These are phyloP conservation scores for Sebastolobus alascanus DNA, from an alignment of 2,797 vertebrate species.

Conservation along the genomic window DNA sequence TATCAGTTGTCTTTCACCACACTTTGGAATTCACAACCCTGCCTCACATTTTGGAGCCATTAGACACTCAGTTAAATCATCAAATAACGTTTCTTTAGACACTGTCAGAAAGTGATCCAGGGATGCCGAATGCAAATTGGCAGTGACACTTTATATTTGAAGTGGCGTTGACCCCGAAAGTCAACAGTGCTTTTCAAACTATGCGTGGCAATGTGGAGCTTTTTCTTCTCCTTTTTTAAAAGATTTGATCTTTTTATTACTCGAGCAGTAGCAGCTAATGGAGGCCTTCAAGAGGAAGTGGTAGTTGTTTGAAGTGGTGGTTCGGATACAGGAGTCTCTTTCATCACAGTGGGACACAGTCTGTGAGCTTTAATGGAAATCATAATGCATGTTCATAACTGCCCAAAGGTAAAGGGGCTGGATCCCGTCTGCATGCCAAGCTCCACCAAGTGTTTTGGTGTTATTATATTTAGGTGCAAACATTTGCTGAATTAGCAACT, in stretches of 20 bases:
- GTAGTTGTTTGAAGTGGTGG: constrained; percentile 80
- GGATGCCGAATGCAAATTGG: constrained; percentile 41
- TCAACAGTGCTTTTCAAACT: constrained; percentile 54
- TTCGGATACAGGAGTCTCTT: constrained; percentile 77
- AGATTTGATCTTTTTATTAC: constrained; percentile 81
- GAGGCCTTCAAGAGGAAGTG: constrained; percentile 76
- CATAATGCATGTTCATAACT: constrained; percentile 83
- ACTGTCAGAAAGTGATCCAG: constrained; percentile 35
- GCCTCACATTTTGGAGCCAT: constrained; percentile 46
- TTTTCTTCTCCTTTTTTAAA: constrained; percentile 49
- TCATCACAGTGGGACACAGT: constrained; percentile 80
- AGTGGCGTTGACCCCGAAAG: constrained; percentile 44
- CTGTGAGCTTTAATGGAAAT: constrained; percentile 83
- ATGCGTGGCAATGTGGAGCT: constrained; percentile 16
- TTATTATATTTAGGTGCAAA: constrained; percentile 35
- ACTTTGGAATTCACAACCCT: constrained; percentile 49
- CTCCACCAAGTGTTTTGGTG: constrained; percentile 26
- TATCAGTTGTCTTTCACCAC: constrained; percentile 66
- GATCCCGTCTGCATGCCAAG: constrained; percentile 53
- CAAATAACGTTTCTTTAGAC: constrained; percentile 51
- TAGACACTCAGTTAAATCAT: constrained; percentile 57
- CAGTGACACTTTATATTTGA: constrained; percentile 45
- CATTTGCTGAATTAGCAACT: constrained; percentile 17
- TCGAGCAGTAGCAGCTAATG: constrained; percentile 77
- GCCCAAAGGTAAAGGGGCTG: constrained; percentile 62